These are phyloP conservation scores for Drosophila navojoa DNA, from an alignment of 1,140 invertebrate genomes.

Conservation along the genomic window DNA sequence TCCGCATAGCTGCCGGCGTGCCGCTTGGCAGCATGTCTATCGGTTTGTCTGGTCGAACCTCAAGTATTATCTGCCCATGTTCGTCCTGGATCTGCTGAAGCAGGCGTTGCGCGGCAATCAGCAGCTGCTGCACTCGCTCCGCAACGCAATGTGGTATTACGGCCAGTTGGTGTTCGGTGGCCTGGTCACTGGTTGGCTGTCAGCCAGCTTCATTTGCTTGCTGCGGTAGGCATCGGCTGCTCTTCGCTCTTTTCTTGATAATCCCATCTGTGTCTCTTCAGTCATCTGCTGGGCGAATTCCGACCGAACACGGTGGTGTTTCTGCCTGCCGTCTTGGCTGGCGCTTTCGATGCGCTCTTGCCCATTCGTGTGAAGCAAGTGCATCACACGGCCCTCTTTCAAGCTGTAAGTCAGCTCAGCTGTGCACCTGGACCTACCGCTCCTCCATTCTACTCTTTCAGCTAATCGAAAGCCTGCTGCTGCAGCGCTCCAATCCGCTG, in stretches of 20 bases:
- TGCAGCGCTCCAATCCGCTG: constrained; percentile 36
- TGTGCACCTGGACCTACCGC: background rate
- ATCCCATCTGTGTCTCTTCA: background rate
- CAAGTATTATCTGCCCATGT: constrained; percentile 58
- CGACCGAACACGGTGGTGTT: constrained; percentile 31
- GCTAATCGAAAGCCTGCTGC: constrained; percentile 53
- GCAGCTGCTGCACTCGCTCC: constrained; percentile 16
- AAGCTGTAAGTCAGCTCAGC: constrained; percentile 49
- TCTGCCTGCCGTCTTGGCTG: constrained; percentile 50
- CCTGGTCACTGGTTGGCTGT: constrained; percentile 28
- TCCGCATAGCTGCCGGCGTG: constrained; percentile 30
- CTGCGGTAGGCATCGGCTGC: constrained; percentile 37
- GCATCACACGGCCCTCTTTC: constrained; percentile 51
- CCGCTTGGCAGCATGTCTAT: constrained; percentile 33
- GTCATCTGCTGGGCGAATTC: constrained; percentile 48
- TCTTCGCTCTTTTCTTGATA: background rate
- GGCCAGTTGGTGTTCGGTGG: constrained; percentile 32
- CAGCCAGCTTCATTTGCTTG: constrained; percentile 39
- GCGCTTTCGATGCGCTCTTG: constrained; percentile 8
- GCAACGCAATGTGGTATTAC: constrained; percentile 39
- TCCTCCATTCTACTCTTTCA: constrained; percentile 2
- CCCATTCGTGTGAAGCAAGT: constrained; percentile 39
- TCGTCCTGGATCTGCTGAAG: constrained; percentile 35
- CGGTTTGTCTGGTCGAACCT: constrained; percentile 50
- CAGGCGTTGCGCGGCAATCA: background rate